Base-by-base conservation (phyloP, 2,888 invertebrate genomes). In the Lithophane socia region DNA sequence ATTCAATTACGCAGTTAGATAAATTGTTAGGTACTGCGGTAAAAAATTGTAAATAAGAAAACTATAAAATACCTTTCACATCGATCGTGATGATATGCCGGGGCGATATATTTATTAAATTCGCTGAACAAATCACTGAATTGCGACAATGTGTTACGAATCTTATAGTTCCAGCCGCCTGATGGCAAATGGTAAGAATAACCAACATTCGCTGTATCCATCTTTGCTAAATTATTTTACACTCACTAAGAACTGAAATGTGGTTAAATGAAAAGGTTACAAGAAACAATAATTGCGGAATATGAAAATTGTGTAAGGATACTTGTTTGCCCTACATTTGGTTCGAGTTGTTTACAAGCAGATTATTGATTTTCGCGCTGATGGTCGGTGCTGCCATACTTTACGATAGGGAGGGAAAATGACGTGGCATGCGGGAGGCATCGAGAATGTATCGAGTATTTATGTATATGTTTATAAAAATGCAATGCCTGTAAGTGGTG, bases 121-220 rank as follows among this genome's bases (percentile, higher is more conserved):
- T 99, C 99, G 94, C 99, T 99, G 95, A 99, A 99, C 83, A 99
- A 96, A 95, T 99, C 99, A 92, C 99, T 99, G 93, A 99, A 99
- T 92, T 99, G 99, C 47, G 98, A 98, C 80, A 99, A 94, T 56
- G 98, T 98, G 93, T 98, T 98, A 93, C 98, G 97, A 86, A 98
- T 97, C 93, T 98, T 98, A 88, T 98, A 96, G 88, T 98, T 97
- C 97, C 98, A 97, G 69, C 98, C 98, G 80, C 98, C 98, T 74
- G 98, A 97, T 61, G 98, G 98, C 90, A 98, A 96, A 92, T 98
- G 98, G 92, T 98, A 98, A 29, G 98, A 98, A 95, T 98, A 98
- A 79, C 98, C 98, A 87, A 98, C 97, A 88, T 98, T 98, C 60
- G 97, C 96, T 60, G 97, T 94, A 93, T 97, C 97, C 97, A 97